Percentiles rank a stretch among this genome's conserved stretches.
phyloP scores from a whole-genome alignment of 2,797 vertebrate species.

The Neostethus bicornis region DNA sequence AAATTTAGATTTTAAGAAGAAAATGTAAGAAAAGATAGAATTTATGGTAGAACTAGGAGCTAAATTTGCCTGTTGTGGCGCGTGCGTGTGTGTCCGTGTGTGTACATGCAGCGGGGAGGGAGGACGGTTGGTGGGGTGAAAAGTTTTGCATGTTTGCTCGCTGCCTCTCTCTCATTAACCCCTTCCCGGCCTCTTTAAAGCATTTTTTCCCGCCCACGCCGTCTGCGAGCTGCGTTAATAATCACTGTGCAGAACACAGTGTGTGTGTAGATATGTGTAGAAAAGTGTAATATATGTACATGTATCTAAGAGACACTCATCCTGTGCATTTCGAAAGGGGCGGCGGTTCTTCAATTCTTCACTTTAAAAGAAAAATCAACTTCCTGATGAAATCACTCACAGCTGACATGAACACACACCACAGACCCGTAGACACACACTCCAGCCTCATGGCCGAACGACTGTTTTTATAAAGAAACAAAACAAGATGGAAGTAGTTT shows the following conservation, averaged over 20 bases:
- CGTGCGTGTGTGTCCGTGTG: no score
- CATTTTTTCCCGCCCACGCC: conserved; percentile 31
- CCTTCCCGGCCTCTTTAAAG: conserved; percentile 11
- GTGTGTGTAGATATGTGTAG: conserved; percentile 79
- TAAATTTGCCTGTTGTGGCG: conserved; percentile 53
- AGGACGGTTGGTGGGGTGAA: conserved; percentile 42
- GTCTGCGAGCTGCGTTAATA: conserved; percentile 70
- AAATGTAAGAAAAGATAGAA: conserved; percentile 45
- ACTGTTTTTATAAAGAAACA: conserved; percentile 63
- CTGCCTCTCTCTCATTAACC: conserved; percentile 55
- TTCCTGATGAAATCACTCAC: conserved; percentile 25
- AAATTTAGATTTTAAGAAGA: conserved; percentile 28
- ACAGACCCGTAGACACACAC: conserved; percentile 26
- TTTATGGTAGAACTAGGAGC: conserved; percentile 68
- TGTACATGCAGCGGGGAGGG: conserved; percentile 66
- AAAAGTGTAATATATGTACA: conserved; percentile 81
- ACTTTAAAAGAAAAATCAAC: conserved; percentile 28
- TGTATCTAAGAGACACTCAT: conserved; percentile 78
- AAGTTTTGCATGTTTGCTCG: conserved; percentile 71
- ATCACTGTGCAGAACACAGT: conserved; percentile 78
- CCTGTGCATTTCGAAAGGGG: conserved; percentile 72
- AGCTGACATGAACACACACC: conserved; percentile 16
- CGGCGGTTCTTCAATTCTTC: conserved; percentile 24
- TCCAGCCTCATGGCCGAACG: conserved; percentile 51
- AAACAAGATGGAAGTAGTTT: conserved; percentile 18